phyloP scores from a whole-genome alignment of 30 jellyfish, hydroid and myxozoan species.

The Hydractinia symbiolongicarpus region DNA sequence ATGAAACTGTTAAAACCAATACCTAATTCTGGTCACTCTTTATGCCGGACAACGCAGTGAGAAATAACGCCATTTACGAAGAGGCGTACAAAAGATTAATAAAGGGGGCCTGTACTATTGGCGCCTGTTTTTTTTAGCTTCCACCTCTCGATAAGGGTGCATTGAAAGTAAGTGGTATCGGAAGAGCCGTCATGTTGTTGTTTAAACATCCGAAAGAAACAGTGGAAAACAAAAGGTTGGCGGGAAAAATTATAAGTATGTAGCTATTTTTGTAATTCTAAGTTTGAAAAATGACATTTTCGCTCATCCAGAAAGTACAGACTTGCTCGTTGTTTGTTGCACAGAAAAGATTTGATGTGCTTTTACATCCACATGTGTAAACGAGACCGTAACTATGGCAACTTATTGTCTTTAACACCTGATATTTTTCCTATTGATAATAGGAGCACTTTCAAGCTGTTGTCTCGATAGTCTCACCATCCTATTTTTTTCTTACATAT shows the following conservation, averaged over 20 bases:
- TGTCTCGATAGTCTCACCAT: no score
- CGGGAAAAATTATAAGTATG: conserved; percentile 90
- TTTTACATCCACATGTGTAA: background rate
- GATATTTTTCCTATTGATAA: no score
- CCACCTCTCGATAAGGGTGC: conserved; percentile 92
- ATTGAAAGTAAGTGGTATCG: conserved; percentile 91
- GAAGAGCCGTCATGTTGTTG: conserved; percentile 92
- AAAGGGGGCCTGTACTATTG: no score
- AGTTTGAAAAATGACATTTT: background rate
- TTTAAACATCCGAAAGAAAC: conserved; percentile 93
- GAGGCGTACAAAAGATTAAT: no score
- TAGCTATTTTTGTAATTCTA: background rate
- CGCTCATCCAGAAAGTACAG: background rate
- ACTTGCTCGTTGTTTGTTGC: background rate
- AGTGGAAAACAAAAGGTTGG: conserved; percentile 56
- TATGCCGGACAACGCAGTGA: no score
- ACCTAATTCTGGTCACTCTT: no score
- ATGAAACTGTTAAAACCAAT: no score
- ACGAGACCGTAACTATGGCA: background rate
- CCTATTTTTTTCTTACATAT: no score
- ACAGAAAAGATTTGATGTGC: background rate
- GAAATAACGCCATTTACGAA: no score
- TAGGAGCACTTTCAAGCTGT: no score
- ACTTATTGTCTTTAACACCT: background rate
- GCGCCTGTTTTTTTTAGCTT: conserved; percentile 34